Base-by-base conservation (phyloP, 2,888 invertebrate genomes). In the Acrobasis consociella region DNA sequence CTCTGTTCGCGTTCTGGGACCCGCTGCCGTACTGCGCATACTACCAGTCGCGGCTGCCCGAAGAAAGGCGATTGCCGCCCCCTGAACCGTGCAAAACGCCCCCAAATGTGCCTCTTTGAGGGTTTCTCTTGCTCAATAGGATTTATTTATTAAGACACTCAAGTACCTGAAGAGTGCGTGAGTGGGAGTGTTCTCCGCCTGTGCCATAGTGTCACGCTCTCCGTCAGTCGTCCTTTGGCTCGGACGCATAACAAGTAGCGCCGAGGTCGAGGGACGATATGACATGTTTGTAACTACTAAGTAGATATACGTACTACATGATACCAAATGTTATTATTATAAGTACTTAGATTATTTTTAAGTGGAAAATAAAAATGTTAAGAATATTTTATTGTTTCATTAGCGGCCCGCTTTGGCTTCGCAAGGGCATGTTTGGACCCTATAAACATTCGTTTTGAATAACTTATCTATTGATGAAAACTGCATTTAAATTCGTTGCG, bases 11-110 rank as follows among this genome's bases (percentile, higher is more conserved):
- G 7, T 95, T 95, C 76, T 97, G 97, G 97, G 97, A 97, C 79
- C 97, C 97, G 7, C 81, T 97, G 73, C 97, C 97, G 0, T 97
- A 97, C 80, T 97, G 96, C 78, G 97, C 96, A 2, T 97, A 96
- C 81, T 97, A 97, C 85, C 96, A 96, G 80, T 94, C 97, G 73
- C 96, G 97, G 76, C 82, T 95, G 72, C 96, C 97, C 50, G 87
- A 83, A 38, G 87, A 86, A 68, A 82, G 83, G 76, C 87, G 85
- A 80, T 85, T 82, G 77, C 93, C 86, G 69, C 91, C 86, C 64
- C 91, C 85, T 76, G 94, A 89, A 86, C 94, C 87, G 73, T 94
- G 86, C 90, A 94, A 85, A 89, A 94, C 91, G 62, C 92, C 92
- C 42, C 91, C 92, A 1, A 90, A 90, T 69, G 88, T 91, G 73